These are phyloP conservation scores for Ecliptopera silaceata DNA, from an alignment of 2,888 invertebrate species.

Conservation along the genomic window DNA sequence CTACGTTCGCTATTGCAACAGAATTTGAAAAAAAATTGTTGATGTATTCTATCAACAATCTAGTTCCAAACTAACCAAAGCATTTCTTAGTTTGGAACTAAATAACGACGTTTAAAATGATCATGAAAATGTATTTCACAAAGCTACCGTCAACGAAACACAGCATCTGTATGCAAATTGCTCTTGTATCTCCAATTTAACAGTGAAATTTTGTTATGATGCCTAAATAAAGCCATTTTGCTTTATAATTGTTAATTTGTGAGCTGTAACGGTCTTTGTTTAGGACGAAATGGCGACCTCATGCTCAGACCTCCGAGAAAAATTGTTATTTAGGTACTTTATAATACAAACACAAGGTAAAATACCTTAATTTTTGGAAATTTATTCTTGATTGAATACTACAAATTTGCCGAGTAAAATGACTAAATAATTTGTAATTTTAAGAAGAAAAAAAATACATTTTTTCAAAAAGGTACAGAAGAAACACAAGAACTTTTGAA, in stretches of 20 bases:
- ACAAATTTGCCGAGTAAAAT: not conserved
- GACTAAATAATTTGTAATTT: no score
- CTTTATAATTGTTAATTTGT: constrained; percentile 64
- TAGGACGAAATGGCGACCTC: constrained; percentile 43
- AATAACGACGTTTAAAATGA: no score
- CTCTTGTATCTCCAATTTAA: constrained; percentile 41
- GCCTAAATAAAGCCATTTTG: constrained; percentile 65
- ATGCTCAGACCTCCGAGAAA: constrained; percentile 36
- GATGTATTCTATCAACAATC: no score
- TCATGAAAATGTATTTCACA: no score
- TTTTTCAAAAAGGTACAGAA: no score
- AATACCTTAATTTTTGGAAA: not conserved
- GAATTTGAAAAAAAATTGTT: no score
- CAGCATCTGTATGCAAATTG: constrained; percentile 25
- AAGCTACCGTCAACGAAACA: constrained; percentile 7
- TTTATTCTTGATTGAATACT: not conserved
- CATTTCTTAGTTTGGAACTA: no score
- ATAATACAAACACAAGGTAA: constrained; percentile 19
- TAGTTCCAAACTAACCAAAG: no score
- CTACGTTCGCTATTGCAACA: no score
- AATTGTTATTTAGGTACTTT: constrained; percentile 32
- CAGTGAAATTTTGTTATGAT: constrained; percentile 44
- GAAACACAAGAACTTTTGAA: no score
- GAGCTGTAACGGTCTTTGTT: constrained; percentile 64
- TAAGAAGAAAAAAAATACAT: no score